Conservation (phyloP, 2,888 invertebrate genomes). For the Formica aserva region DNA sequence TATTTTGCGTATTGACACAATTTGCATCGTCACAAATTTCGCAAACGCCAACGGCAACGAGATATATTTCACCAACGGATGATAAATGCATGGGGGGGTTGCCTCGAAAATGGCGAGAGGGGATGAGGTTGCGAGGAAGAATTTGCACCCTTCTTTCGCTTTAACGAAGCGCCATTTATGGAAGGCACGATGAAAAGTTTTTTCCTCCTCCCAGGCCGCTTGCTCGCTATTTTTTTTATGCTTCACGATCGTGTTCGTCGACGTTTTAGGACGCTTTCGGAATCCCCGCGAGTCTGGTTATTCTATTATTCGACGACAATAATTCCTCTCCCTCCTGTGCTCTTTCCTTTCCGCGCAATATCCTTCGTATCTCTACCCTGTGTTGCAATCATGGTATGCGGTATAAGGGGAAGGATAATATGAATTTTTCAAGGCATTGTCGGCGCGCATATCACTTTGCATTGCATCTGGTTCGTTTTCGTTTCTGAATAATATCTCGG, state of each 20-base stretch:
- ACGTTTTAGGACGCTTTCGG: constrained; percentile 23
- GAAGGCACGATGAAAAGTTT: constrained; percentile 32
- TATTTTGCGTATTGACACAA: constrained; percentile 10
- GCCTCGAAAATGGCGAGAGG: constrained; percentile 22
- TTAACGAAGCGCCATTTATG: constrained; percentile 51
- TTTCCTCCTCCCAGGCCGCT: not conserved
- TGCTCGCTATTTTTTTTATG: not conserved
- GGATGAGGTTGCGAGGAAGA: constrained; percentile 21
- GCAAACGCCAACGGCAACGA: constrained; percentile 11
- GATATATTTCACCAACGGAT: constrained; percentile 24
- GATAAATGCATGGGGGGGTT: constrained; percentile 40
- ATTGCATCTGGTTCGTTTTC: constrained; percentile 11
- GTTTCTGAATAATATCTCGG: not conserved
- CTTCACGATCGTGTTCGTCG: constrained; percentile 18
- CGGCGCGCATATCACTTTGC: constrained; percentile 29
- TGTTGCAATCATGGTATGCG: constrained; percentile 3
- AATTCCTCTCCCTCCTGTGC: not conserved
- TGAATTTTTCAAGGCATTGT: constrained; percentile 37
- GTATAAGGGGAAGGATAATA: not conserved
- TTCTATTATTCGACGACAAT: constrained; percentile 49
- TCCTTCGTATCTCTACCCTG: not conserved
- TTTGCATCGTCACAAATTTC: constrained; percentile 32
- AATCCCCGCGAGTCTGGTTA: constrained; percentile 22
- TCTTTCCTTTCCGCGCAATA: constrained; percentile 12
- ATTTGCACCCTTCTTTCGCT: constrained; percentile 47